Base-by-base conservation (phyloP, 1,140 invertebrate species). In the Holcopasites calliopsidis region DNA sequence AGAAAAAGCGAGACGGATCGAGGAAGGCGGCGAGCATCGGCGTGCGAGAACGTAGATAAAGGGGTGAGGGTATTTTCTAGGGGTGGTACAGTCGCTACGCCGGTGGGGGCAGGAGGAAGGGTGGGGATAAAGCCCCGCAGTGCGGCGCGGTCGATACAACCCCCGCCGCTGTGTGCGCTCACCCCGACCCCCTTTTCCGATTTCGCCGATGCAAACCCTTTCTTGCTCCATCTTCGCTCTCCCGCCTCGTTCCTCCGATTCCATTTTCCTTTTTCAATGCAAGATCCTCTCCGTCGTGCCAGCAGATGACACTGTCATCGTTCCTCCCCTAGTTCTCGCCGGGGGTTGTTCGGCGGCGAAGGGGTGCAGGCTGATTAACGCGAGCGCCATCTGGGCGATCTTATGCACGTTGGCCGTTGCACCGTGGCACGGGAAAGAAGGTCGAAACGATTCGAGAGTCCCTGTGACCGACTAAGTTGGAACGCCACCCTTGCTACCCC, bases 121-220 rank as follows among this genome's bases (percentile, higher is more conserved):
- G 90, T 84, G 87, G 90, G 89, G 89, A 88, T 88, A 90, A 91
- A 92, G 91, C 91, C 91, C 91, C 88, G 91, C 90, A 92, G 90
- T 92, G 91, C 91, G 90, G 89, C 90, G 90, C 89, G 91, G 87
- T 92, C 91, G 90, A 91, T 92, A 92, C 85, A 87, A 88, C 87
- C 85, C 89, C 87, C 82, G 84, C 79, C 72, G 79, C 76, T 76
- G 64, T 28, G 10, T 38, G 38, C 58, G 35, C 52, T 86, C 83
- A 71, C 81, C 47, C 55, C 70, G 70, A 49, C 77, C 74, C 62
- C 86, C 80, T 78, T 81, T 84, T 80, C 74, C 80, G 57, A 66
- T 49, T 71, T 72, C 54, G 16, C 55, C 49, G 50, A 76, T 62
- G 60, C 77, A 57, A 47, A 66, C 54, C 77, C 61, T 76, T 52